These are phyloP conservation scores for Hyles lineata DNA, from an alignment of 2,888 invertebrate genomes.

Conservation along the genomic window DNA sequence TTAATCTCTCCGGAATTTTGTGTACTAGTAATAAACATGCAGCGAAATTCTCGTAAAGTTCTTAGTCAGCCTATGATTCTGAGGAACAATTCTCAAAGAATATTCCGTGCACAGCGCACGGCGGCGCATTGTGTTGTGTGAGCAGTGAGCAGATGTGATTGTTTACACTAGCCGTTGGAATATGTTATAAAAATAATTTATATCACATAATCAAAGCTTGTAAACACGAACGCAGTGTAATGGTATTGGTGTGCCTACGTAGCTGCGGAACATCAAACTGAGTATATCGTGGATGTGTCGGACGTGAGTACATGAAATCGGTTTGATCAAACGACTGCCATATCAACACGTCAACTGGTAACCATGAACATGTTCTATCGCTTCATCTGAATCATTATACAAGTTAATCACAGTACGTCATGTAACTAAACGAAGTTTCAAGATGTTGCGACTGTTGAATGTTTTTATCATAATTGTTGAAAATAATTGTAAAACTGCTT, in stretches of 20 bases:
- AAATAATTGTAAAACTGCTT: not conserved
- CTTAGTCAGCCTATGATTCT: not conserved
- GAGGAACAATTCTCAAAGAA: conserved; percentile 3
- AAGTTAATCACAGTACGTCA: not conserved
- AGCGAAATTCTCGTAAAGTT: not conserved
- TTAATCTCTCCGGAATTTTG: not conserved
- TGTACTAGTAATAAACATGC: not conserved
- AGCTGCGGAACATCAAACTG: not conserved
- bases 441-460: not conserved
- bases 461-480: not conserved
- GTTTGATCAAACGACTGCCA: not conserved
- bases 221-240: conserved; percentile 16
- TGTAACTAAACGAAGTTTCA: not conserved
- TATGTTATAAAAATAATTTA: conserved; percentile 23
- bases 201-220: conserved; percentile 23
- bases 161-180: conserved; percentile 19
- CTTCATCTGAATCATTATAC: not conserved
- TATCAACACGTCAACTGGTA: not conserved
- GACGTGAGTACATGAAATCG: conserved; percentile 8
- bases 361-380: conserved; percentile 3
- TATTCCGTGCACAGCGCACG: not conserved
- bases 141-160: conserved; percentile 22
- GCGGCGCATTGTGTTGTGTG: conserved; percentile 7
- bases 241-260: not conserved
- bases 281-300: not conserved